A percentile compares a stretch with the other conserved stretches of the same genome.
These are phyloP conservation scores for Grus americana DNA, from an alignment of 2,113 vertebrate species.

Conservation along the genomic window DNA sequence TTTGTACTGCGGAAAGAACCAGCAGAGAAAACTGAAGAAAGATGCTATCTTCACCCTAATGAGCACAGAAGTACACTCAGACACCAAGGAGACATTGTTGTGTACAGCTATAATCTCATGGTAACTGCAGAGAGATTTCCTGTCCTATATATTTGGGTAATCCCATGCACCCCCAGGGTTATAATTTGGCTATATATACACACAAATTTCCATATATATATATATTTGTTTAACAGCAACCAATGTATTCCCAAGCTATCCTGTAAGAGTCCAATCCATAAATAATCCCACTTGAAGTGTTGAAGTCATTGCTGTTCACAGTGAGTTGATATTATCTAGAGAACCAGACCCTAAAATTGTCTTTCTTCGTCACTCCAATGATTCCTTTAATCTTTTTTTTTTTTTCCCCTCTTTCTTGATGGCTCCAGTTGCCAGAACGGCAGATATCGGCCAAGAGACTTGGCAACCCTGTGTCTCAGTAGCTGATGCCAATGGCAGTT, in stretches of 20 bases:
- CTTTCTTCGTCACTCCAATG: background rate
- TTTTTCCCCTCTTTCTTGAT: background rate
- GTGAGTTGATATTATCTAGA: background rate
- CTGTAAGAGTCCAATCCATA: background rate
- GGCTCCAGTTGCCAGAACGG: background rate
- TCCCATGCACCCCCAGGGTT: background rate
- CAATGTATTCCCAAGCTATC: background rate
- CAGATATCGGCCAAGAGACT: background rate
- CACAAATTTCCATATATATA: background rate
- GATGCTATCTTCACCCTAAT: background rate
- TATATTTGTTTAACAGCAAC: background rate
- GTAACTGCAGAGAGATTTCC: background rate
- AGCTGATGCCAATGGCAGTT: constrained; percentile 46
- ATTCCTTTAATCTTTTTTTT: background rate
- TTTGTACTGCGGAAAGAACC: background rate
- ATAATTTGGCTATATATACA: background rate
- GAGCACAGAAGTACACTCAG: background rate
- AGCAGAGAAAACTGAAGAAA: background rate
- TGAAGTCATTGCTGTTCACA: background rate
- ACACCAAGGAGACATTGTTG: background rate
- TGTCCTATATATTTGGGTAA: background rate
- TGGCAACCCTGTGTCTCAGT: background rate
- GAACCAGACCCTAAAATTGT: background rate
- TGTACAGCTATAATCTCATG: background rate
- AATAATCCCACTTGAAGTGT: background rate